Evolutionary conservation across 2,797 vertebrate genomes (phyloP), one percentile per base, ranked within the genome.

Genomic region (Pipistrellus nathusii): DNA sequence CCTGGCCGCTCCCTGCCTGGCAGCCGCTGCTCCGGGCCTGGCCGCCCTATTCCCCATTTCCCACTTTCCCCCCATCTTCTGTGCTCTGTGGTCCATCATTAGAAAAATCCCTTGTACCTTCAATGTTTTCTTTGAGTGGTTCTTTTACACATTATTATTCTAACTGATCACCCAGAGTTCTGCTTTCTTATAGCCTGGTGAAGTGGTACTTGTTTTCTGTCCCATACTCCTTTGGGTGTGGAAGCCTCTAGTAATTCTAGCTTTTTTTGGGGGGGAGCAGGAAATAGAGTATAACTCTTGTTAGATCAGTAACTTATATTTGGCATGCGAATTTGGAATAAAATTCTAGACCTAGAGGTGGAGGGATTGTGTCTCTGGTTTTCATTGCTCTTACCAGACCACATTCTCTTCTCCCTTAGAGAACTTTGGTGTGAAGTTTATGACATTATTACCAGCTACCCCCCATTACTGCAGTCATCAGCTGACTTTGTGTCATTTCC

Each of bases 331-430:
- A 48, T 89, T 75, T 72, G 68, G 68, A 71, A 30, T 89, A 82
- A 66, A 95, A 91, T 51, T 89, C 48, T 94, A 55, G 44, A 88
- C 51, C 64, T 76, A 77, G 53, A 85, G 18, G 25, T 66, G 0
- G 27, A 77, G 48, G 8, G 13, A 69, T 73, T 72, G 17, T 78
- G 8, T 46, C 8, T 71, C 85, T 86, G 35, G 44, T 77, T 90
- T 91, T 78, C 41, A 57, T 89, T 57, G 69, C 13, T 91, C 72
- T 32, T 82, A 12, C 3, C 14, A 59, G 35, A 88, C 6, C 30
- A 88, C 46, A 44, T 59, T 94, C 27, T 90, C 51, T 88, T 93
- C n/a, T 92, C 14, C 11, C 17, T 85, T 73, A 64, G 77, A 73
- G 59, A 90, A 91, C 44, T 69, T 89, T 41, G 27, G 14, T 55